Percentiles rank a stretch among this genome's conserved stretches.
phyloP scores from a whole-genome alignment of 1,140 invertebrate species.

The Calliphora vicina region DNA sequence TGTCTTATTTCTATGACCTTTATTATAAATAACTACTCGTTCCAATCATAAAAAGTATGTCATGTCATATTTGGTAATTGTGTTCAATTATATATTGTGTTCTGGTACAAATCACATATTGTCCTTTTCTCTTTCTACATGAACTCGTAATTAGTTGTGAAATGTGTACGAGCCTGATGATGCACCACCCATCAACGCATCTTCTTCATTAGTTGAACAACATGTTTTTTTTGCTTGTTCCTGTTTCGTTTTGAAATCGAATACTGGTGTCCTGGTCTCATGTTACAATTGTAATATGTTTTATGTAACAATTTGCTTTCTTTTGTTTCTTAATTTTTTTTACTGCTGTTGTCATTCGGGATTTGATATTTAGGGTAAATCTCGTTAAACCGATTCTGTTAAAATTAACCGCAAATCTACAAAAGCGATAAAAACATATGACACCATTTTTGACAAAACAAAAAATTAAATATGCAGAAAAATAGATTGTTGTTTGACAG shows the following conservation, averaged over 20 bases:
- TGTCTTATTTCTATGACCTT: no score
- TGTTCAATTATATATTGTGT: neutral
- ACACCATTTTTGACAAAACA: constrained; percentile 30
- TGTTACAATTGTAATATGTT: constrained; percentile 3
- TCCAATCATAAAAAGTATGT: no score
- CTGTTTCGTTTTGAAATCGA: neutral
- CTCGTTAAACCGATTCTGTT: neutral
- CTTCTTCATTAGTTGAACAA: neutral
- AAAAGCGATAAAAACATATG: constrained; percentile 41
- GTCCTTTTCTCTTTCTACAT: neutral
- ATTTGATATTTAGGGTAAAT: constrained; percentile 1
- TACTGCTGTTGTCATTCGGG: neutral
- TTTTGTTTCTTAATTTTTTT: neutral
- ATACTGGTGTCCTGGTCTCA: neutral
- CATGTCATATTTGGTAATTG: neutral
- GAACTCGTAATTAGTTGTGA: neutral
- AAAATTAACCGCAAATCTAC: neutral
- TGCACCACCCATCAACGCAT: neutral
- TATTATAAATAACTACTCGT: no score
- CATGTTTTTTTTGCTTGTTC: neutral
- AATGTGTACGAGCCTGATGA: neutral
- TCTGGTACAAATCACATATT: neutral
- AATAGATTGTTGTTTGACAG: constrained; percentile 5
- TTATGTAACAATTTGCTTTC: neutral
- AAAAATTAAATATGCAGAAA: constrained; percentile 35